A percentile compares a stretch with the other conserved stretches of the same genome.
phyloP scores from a whole-genome alignment of 2,797 vertebrate genomes.

The Remorina albescens region DNA sequence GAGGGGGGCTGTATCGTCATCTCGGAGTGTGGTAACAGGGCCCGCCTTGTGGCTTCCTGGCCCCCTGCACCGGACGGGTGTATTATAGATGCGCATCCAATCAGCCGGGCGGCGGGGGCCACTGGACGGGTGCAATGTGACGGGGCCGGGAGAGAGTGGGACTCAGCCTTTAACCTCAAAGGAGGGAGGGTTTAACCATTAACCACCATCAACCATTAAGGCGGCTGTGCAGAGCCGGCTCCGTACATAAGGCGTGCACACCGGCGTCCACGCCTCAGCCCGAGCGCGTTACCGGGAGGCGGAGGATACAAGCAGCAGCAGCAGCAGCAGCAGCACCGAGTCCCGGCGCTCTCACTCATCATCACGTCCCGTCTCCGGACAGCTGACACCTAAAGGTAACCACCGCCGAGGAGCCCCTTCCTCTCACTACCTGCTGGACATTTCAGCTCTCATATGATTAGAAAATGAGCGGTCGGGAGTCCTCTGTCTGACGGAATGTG shows the following conservation, averaged over 20 bases:
- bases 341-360: too few species aligned
- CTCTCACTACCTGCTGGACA: conserved; percentile 12
- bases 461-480: not conserved
- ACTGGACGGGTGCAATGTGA: conserved; percentile 77
- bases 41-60: conserved; percentile 82
- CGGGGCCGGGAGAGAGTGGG: conserved; percentile 56
- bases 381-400: conserved; percentile 64
- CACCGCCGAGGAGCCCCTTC: not conserved
- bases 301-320: conserved; percentile 53
- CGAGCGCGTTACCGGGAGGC: conserved; percentile 49
- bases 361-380: conserved; percentile 27
- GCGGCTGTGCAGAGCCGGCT: conserved; percentile 66
- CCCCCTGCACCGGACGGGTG: conserved; percentile 66
- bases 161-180: conserved; percentile 56
- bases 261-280: conserved; percentile 72
- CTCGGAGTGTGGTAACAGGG: conserved; percentile 53
- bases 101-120: conserved; percentile 63
- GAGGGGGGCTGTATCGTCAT: conserved; percentile 45
- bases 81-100: conserved; percentile 73
- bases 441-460: conserved; percentile 2
- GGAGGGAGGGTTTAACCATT: conserved; percentile 76
- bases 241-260: conserved; percentile 79
- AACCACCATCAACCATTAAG: conserved; percentile 72
- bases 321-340: too few species aligned
- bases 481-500: conserved; percentile 34